phyloP scores from a whole-genome alignment of 2,888 invertebrate species.

The Psylliodes chrysocephalus region DNA sequence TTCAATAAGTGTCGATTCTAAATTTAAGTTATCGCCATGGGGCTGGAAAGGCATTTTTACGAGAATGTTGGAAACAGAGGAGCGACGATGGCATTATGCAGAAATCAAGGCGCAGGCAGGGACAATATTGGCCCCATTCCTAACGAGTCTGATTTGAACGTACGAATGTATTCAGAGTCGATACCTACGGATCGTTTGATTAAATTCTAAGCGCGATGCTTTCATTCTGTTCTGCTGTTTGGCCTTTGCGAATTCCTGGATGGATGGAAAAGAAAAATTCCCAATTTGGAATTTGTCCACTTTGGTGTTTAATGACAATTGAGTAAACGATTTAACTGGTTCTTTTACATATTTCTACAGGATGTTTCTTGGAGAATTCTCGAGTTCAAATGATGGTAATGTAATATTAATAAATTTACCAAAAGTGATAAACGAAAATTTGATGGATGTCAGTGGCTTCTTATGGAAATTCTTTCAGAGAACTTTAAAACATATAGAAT shows the following conservation, averaged over 20 bases:
- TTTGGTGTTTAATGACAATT: background rate
- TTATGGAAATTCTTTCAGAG: too few relatives aligned
- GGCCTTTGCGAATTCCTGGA: constrained; percentile 2
- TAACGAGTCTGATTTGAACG: constrained; percentile 58
- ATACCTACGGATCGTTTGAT: constrained; percentile 61
- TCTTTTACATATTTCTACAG: too few relatives aligned
- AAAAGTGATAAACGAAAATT: too few relatives aligned
- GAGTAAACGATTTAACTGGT: too few relatives aligned
- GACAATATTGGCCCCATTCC: constrained; percentile 54
- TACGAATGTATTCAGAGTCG: constrained; percentile 56
- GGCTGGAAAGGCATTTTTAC: constrained; percentile 41
- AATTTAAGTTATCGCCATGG: constrained; percentile 39
- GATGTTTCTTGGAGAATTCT: too few relatives aligned
- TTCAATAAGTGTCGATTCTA: constrained; percentile 40
- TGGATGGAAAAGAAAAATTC: background rate
- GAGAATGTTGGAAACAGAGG: constrained; percentile 30
- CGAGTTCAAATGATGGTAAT: too few relatives aligned
- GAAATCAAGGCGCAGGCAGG: constrained; percentile 48
- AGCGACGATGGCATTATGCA: constrained; percentile 47
- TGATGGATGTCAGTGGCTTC: too few relatives aligned
- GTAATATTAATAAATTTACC: too few relatives aligned
- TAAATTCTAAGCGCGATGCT: constrained; percentile 62
- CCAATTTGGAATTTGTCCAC: background rate
- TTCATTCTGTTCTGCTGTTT: constrained; percentile 20
- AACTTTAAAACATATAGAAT: too few relatives aligned